Conservation (phyloP, 2,113 vertebrate species). For the Entelurus aequoreus region DNA sequence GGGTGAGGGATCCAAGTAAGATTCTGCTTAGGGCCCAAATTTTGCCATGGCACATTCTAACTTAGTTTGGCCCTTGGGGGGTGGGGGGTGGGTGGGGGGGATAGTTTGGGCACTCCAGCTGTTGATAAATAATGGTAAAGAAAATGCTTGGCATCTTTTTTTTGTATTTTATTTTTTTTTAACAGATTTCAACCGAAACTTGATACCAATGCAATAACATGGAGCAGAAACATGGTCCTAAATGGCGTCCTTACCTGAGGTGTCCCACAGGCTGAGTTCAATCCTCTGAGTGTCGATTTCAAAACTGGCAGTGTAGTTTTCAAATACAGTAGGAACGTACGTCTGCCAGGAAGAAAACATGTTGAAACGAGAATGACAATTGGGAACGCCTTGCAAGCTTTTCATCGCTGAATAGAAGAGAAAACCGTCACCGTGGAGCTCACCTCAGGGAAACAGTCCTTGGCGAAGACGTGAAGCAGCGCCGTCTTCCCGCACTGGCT, state of each 20-base stretch:
- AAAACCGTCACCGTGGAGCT: conserved; percentile 13
- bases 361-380: not conserved
- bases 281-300: conserved; percentile 96
- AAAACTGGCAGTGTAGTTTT: conserved; percentile 99
- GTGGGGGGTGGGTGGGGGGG: too few relatives aligned
- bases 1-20: too few relatives aligned
- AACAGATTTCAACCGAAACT: too few relatives aligned
- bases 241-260: conserved; percentile 80
- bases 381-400: not conserved
- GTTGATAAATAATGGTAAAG: too few relatives aligned
- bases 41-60: too few relatives aligned
- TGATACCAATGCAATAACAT: not conserved
- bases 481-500: conserved; percentile 96
- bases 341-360: conserved; percentile 66
- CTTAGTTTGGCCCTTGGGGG: too few relatives aligned
- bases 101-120: too few relatives aligned
- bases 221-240: not conserved
- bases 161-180: too few relatives aligned
- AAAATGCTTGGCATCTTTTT: too few relatives aligned
- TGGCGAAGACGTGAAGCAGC: conserved; percentile 93
- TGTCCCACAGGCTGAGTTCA: conserved; percentile 96
- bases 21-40: too few relatives aligned
- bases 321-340: conserved; percentile 95
- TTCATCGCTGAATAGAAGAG: too few relatives aligned
- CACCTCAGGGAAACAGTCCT: conserved; percentile 97